A percentile compares a stretch with the other conserved stretches of the same genome.
Conservation (phyloP, 2,888 invertebrate genomes). For the Diogma glabrata region DNA sequence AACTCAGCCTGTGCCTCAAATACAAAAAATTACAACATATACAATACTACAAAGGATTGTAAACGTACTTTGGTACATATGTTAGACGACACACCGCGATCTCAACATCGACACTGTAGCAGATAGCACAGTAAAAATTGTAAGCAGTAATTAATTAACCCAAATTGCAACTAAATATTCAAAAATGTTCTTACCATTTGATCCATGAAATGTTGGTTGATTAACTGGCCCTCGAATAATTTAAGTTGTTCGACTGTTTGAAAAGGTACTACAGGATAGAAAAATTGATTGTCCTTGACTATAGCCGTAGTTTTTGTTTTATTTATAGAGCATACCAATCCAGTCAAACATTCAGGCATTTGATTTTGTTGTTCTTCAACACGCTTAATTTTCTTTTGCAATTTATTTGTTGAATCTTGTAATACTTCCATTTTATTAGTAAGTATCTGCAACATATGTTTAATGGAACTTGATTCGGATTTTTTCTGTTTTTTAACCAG, state of each 20-base stretch:
- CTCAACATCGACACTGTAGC: too few relatives aligned
- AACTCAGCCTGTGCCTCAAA: too few relatives aligned
- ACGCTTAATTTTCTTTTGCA: not conserved
- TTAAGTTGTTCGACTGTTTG: not conserved
- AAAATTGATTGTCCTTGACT: not conserved
- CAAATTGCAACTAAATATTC: too few relatives aligned
- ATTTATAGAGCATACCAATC: not conserved
- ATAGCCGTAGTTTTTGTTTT: not conserved
- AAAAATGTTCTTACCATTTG: too few relatives aligned
- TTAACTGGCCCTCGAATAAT: not conserved
- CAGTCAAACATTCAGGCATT: not conserved
- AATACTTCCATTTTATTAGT: not conserved
- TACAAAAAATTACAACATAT: too few relatives aligned
- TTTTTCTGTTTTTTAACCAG: too few relatives aligned
- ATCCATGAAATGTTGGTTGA: too few relatives aligned
- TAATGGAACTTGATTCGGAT: not conserved
- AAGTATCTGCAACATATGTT: not conserved
- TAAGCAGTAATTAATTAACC: too few relatives aligned
- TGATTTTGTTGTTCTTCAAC: not conserved
- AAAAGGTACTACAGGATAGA: not conserved
- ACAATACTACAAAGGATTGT: too few relatives aligned
- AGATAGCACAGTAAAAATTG: too few relatives aligned
- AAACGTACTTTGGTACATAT: too few relatives aligned
- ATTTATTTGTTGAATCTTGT: not conserved
- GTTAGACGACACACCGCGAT: too few relatives aligned